Evolutionary conservation across 2,797 vertebrate genomes (phyloP).

Genomic region (Darevskia nairensis): DNA sequence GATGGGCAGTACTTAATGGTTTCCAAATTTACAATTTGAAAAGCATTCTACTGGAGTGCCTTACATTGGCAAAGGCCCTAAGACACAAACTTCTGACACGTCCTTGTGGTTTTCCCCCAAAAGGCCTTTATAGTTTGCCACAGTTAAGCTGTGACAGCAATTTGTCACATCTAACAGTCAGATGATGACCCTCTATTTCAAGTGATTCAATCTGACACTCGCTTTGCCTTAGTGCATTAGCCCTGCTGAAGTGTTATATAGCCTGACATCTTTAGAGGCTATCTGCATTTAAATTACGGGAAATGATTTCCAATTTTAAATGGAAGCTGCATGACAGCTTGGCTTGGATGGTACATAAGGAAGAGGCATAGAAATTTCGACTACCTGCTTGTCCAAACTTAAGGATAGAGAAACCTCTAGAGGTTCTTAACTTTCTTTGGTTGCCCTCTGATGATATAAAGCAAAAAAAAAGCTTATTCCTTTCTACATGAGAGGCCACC

Average conservation of each 20-base stretch:
- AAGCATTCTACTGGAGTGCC: not conserved
- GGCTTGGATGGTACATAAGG: slow-evolving; percentile 39
- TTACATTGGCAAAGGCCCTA: not conserved
- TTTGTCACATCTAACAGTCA: slow-evolving; percentile 55
- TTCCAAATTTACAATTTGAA: not conserved
- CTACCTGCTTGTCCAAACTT: slow-evolving; percentile 20
- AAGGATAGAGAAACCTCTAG: not conserved
- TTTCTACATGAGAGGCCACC: not conserved
- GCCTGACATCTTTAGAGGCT: slow-evolving; percentile 50
- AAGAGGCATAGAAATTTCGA: slow-evolving; percentile 16
- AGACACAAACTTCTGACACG: slow-evolving; percentile 29
- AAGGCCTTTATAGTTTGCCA: slow-evolving; percentile 43
- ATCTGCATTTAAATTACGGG: slow-evolving; percentile 58
- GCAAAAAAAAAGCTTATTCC: not conserved
- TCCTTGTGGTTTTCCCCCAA: slow-evolving; percentile 44
- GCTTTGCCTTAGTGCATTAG: slow-evolving; percentile 48
- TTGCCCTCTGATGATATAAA: slow-evolving; percentile 15
- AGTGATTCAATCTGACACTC: slow-evolving; percentile 66
- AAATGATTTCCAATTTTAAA: slow-evolving; percentile 55
- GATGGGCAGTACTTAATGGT: not conserved
- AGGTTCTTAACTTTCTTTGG: not conserved
- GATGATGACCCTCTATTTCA: slow-evolving; percentile 52
- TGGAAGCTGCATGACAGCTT: slow-evolving; percentile 52
- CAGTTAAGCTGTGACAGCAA: slow-evolving; percentile 41
- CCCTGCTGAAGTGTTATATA: slow-evolving; percentile 55